Evolutionary conservation across 2,888 invertebrate species (phyloP).

Genomic region (Marasmarcha lunaedactyla): DNA sequence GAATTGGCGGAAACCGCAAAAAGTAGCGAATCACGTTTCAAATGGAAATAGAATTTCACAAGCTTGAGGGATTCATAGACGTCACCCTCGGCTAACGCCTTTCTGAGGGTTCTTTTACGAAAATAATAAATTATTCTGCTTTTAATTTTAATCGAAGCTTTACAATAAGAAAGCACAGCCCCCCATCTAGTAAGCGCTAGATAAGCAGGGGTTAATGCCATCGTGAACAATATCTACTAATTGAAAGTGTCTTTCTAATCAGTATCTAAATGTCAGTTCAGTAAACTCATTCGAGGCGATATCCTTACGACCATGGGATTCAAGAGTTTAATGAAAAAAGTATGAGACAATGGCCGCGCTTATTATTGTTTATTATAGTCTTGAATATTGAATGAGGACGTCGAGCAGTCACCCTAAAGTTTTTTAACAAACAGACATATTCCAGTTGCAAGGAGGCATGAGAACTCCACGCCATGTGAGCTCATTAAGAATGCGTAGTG

Average conservation of each 20-base stretch:
- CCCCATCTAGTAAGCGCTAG: slow-evolving; percentile 8
- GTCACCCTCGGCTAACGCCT: neutral
- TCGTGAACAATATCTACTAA: slow-evolving; percentile 9
- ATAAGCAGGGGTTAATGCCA: slow-evolving; percentile 24
- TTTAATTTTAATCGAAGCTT: slow-evolving; percentile 7
- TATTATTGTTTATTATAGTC: neutral
- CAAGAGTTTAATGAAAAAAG: neutral
- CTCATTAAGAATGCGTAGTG: slow-evolving; percentile 50
- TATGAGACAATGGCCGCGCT: slow-evolving; percentile 1
- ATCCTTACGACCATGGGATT: too few relatives aligned
- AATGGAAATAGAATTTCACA: slow-evolving; percentile 34
- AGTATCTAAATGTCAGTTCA: slow-evolving; percentile 14
- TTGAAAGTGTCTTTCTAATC: slow-evolving; percentile 10
- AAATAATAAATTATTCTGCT: slow-evolving; percentile 1
- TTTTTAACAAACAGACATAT: too few relatives aligned
- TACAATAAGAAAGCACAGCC: slow-evolving; percentile 6
- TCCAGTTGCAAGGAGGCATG: neutral
- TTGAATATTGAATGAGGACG: too few relatives aligned
- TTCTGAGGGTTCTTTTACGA: slow-evolving; percentile 1
- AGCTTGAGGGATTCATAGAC: neutral
- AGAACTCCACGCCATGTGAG: slow-evolving; percentile 38
- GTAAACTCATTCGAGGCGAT: slow-evolving; percentile 11
- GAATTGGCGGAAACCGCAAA: slow-evolving; percentile 65
- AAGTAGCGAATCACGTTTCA: slow-evolving; percentile 52
- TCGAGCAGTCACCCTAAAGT: too few relatives aligned